Evolutionary conservation across 2,113 vertebrate species (phyloP).

Genomic region (Nanorana parkeri): DNA sequence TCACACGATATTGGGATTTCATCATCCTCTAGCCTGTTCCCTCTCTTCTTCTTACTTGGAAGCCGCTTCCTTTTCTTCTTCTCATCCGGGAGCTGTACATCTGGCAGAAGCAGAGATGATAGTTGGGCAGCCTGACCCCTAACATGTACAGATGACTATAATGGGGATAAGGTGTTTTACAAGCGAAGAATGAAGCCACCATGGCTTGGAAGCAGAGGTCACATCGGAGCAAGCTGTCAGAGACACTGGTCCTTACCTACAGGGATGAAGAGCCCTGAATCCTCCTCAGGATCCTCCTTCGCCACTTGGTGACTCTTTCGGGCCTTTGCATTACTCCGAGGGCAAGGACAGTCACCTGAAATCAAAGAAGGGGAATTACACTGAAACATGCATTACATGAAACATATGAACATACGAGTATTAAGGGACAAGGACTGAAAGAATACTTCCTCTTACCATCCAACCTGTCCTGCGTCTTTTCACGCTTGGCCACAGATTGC

Average conservation of each 20-base stretch:
- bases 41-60: slow-evolving; percentile 70
- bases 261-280: background rate
- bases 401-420: no score
- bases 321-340: background rate
- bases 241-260: background rate
- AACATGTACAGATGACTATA: no score
- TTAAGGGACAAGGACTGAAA: no score
- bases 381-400: background rate
- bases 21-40: slow-evolving; percentile 56
- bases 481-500: no score
- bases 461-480: no score
- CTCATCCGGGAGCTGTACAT: slow-evolving; percentile 71
- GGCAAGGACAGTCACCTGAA: background rate
- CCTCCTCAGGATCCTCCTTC: background rate
- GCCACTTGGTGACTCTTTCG: background rate
- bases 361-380: background rate
- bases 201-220: no score
- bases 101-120: slow-evolving; percentile 57
- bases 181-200: no score
- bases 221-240: no score
- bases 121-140: background rate
- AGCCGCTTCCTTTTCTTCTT: slow-evolving; percentile 69
- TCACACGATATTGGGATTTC: slow-evolving; percentile 73
- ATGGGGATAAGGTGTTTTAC: no score
- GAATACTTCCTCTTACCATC: no score